A percentile compares a stretch with the other conserved stretches of the same genome.
Evolutionary conservation across 2,888 invertebrate species (phyloP).

Genomic region (Lamellibrachia columna): DNA sequence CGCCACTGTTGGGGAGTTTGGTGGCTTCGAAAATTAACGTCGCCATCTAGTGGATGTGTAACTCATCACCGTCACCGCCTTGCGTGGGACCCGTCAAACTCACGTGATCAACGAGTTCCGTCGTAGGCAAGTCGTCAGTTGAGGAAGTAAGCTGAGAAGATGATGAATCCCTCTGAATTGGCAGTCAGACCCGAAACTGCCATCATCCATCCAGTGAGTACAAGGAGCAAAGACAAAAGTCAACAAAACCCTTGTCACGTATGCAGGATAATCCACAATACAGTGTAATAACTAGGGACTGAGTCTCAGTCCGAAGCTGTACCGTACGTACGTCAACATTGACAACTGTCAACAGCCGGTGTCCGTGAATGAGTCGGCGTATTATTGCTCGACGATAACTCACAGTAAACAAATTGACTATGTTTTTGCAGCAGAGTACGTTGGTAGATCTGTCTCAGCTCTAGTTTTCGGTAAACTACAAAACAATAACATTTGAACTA

Average conservation of each 20-base stretch:
- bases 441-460: too few species aligned
- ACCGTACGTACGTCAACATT: neutral
- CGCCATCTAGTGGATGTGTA: neutral
- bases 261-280: too few species aligned
- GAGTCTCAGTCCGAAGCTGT: neutral
- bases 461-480: too few species aligned
- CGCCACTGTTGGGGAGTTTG: too few species aligned
- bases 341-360: neutral
- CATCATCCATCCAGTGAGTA: neutral
- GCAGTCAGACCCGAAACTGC: neutral
- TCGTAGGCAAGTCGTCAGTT: neutral
- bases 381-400: neutral
- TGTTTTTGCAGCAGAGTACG: neutral
- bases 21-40: neutral
- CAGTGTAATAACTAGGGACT: neutral
- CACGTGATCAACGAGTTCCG: neutral
- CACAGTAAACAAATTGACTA: neutral
- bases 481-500: too few species aligned
- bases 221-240: neutral
- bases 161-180: neutral
- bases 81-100: neutral
- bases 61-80: neutral
- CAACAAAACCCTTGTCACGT: neutral
- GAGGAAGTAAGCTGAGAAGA: neutral
- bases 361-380: neutral